These are phyloP conservation scores for Ctenodactylus gundi DNA, from an alignment of 2,113 vertebrate genomes.

Conservation along the genomic window DNA sequence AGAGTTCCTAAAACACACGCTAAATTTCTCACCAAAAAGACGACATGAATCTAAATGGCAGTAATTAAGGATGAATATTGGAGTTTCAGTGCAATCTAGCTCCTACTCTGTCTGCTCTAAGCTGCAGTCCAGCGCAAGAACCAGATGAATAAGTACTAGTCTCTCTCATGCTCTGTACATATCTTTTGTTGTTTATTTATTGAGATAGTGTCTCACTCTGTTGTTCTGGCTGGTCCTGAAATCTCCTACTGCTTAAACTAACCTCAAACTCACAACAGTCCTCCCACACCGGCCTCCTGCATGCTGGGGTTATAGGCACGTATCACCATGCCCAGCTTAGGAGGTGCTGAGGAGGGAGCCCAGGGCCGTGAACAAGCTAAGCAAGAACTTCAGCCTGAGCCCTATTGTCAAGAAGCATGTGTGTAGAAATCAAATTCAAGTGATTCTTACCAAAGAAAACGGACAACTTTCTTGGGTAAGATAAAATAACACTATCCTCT, in stretches of 20 bases:
- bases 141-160: not conserved
- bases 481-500: not conserved
- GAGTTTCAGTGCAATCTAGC: not conserved
- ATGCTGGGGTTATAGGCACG: too few species aligned
- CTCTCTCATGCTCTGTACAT: not conserved
- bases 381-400: too few species aligned
- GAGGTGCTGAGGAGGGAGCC: too few species aligned
- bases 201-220: too few species aligned
- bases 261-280: too few species aligned
- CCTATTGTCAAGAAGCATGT: not conserved
- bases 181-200: too few species aligned
- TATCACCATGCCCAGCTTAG: too few species aligned
- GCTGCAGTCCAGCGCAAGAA: not conserved
- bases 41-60: not conserved
- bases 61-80: not conserved
- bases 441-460: slow-evolving; percentile 37
- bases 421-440: not conserved
- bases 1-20: not conserved
- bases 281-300: too few species aligned
- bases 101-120: not conserved
- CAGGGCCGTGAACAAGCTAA: too few species aligned
- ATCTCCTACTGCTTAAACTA: too few species aligned
- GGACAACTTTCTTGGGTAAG: slow-evolving; percentile 25
- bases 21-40: not conserved
- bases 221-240: too few species aligned